Evolutionary conservation across 2,888 invertebrate species (phyloP), one percentile per base, ranked within the genome.

Genomic region (Chrysolina americana): DNA sequence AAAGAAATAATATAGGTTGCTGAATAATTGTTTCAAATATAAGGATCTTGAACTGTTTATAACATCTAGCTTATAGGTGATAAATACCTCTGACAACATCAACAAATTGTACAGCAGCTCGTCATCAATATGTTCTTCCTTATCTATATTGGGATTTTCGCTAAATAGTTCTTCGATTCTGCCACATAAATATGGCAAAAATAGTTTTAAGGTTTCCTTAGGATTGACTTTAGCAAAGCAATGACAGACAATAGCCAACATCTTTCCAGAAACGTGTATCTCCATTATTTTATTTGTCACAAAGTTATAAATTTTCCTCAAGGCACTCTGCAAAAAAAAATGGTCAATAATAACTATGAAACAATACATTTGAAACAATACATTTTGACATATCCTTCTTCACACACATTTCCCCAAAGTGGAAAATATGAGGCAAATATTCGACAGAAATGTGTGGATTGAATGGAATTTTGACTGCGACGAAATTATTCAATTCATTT

Each of bases 181-280:
- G 70, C 92, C 91, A 81, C 93, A 92, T 3, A 96, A 89, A 79
- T 92, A 90, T 0, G 96, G 95, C 71, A 97, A 83, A 81, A 97
- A 92, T 15, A 92, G 89, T 73, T 93, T 92, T 73, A 95, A 85
- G 0, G 95, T 93, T 68, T 93, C 90, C 71, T 91, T 91, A 0
- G 95, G 91, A 83, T 95, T 92, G 0, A 93, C 91, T 82, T 90
- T 89, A 0, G 91, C 89, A 84, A 94, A 93, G 11, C 91, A 89
- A 72, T 92, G 91, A 76, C 95, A 91, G 74, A 97, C 88, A 11
- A 93, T 91, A 0, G 94, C 95, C 0, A 95, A 92, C 85, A 95
- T 91, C 84, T 93, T 93, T 0, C 96, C 97, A 0, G 96, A 94
- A 0, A 97, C 94, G 82, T 93, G 93, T 0, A 94, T 93, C 86